Percentiles rank a stretch among this genome's conserved stretches.
phyloP scores from a whole-genome alignment of 92 coral and sea anemone genomes.

The Epizoanthus rinbou region DNA sequence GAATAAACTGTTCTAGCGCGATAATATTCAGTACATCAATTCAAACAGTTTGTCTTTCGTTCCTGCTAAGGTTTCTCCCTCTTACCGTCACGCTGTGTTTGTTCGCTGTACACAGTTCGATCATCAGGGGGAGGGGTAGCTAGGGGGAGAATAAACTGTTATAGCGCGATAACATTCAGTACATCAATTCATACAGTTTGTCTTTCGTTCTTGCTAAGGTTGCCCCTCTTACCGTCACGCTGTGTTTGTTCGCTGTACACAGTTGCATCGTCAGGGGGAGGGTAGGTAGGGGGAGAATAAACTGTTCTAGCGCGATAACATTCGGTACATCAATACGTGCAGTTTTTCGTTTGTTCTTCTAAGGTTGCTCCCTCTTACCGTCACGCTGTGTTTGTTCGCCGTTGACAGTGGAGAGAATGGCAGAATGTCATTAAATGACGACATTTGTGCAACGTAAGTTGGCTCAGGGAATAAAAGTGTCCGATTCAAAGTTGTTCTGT shows the following conservation, averaged over 20 bases:
- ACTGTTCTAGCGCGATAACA: background rate
- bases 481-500: background rate
- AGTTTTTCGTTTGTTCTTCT: background rate
- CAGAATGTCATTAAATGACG: slow-evolving; percentile 61
- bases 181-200: background rate
- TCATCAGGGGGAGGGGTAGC: no score
- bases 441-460: slow-evolving; percentile 70
- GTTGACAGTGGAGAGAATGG: slow-evolving; percentile 67
- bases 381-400: slow-evolving; percentile 64
- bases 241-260: slow-evolving; percentile 64
- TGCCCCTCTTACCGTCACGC: slow-evolving; percentile 55
- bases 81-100: slow-evolving; percentile 60
- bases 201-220: slow-evolving; percentile 42
- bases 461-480: no score
- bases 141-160: background rate
- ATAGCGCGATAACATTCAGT: background rate
- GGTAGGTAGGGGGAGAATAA: background rate
- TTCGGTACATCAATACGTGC: background rate
- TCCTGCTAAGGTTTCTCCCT: slow-evolving; percentile 52
- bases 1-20: background rate
- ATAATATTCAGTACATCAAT: background rate
- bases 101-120: slow-evolving; percentile 54
- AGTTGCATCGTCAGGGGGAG: slow-evolving; percentile 22
- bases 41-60: background rate
- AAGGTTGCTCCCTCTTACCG: slow-evolving; percentile 61